phyloP scores from a whole-genome alignment of 2,888 invertebrate species.

The Hypomecis punctinalis region DNA sequence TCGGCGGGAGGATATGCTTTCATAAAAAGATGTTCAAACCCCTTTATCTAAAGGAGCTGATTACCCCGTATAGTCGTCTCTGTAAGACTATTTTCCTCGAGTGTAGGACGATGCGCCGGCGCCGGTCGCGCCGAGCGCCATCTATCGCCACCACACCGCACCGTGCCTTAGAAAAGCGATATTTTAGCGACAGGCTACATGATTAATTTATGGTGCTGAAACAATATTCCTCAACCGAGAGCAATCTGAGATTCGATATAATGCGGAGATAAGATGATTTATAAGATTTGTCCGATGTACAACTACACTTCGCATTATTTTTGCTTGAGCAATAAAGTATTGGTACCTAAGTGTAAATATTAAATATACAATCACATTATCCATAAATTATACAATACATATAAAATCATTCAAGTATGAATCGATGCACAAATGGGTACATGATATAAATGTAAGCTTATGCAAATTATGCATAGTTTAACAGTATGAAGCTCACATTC shows the following conservation, averaged over 20 bases:
- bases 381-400: too few species aligned
- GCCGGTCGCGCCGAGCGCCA: constrained; percentile 53
- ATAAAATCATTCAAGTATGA: too few species aligned
- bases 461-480: too few species aligned
- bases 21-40: too few species aligned
- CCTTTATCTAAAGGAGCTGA: too few species aligned
- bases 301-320: constrained; percentile 15
- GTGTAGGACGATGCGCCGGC: constrained; percentile 65
- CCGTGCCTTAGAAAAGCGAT: constrained; percentile 71
- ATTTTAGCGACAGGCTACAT: constrained; percentile 84
- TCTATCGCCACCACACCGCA: constrained; percentile 36
- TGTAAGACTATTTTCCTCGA: too few species aligned
- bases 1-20: too few species aligned
- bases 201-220: constrained; percentile 81
- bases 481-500: too few species aligned
- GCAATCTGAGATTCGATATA: constrained; percentile 74
- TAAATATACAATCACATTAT: background rate
- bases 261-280: constrained; percentile 80
- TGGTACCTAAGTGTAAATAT: constrained; percentile 1
- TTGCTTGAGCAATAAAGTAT: background rate
- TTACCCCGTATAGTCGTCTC: too few species aligned
- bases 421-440: too few species aligned
- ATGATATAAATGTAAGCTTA: too few species aligned
- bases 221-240: constrained; percentile 71
- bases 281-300: constrained; percentile 53